phyloP scores from a whole-genome alignment of 2,113 vertebrate species.

The Xenopus laevis region DNA sequence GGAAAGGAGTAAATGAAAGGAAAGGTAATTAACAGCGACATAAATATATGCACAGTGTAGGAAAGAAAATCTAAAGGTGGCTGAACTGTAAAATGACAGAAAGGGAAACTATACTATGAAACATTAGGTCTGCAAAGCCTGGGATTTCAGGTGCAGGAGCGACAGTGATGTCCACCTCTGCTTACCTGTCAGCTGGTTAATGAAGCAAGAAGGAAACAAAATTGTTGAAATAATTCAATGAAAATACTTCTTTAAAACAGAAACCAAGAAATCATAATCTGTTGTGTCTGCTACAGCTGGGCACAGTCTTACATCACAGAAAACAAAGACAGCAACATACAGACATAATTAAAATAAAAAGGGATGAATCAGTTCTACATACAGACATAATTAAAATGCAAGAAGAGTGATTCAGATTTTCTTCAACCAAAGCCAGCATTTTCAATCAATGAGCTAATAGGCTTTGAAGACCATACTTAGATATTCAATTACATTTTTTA shows the following conservation, averaged over 20 bases:
- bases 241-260: slow-evolving; percentile 41
- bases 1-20: no score
- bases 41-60: slow-evolving; percentile 3
- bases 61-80: neutral
- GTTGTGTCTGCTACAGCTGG: neutral
- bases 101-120: slow-evolving; percentile 14
- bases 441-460: neutral
- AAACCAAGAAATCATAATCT: slow-evolving; percentile 41
- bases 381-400: neutral
- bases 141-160: slow-evolving; percentile 37
- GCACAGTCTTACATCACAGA: no score
- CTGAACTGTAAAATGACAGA: neutral
- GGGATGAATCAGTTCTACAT: neutral
- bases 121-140: slow-evolving; percentile 33
- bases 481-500: no score
- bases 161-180: slow-evolving; percentile 33
- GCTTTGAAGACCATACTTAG: neutral
- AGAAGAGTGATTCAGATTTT: neutral
- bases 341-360: neutral
- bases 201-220: slow-evolving; percentile 36
- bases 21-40: no score
- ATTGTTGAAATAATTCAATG: slow-evolving; percentile 30
- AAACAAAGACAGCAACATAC: neutral
- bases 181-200: slow-evolving; percentile 36
- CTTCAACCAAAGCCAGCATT: neutral